Evolutionary conservation across 1,140 invertebrate genomes (phyloP).

Genomic region (Cydia strobilella): DNA sequence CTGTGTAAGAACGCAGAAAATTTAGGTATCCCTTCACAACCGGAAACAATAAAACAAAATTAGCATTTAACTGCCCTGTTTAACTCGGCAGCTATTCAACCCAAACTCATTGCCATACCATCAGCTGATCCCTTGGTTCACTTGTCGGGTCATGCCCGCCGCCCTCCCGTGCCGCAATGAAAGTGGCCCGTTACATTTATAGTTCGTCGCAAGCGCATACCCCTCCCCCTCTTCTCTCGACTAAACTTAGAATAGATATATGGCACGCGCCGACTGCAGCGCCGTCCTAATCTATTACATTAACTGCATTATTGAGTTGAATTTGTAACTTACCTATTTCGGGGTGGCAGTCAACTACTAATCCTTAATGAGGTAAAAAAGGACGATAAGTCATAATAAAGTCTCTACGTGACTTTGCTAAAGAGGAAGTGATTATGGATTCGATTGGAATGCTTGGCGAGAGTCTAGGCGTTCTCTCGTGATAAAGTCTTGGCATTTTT

Average conservation of each 20-base stretch:
- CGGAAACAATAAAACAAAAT: too few relatives aligned
- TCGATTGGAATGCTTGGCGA: neutral
- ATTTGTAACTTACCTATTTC: conserved; percentile 28
- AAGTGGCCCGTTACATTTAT: conserved; percentile 63
- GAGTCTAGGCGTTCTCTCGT: neutral
- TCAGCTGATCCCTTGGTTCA: conserved; percentile 6
- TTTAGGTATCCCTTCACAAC: too few relatives aligned
- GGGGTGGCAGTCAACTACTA: neutral
- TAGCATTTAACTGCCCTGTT: too few relatives aligned
- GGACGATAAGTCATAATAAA: neutral
- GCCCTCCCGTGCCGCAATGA: conserved; percentile 39
- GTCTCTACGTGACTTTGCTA: conserved; percentile 4
- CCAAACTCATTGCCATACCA: neutral
- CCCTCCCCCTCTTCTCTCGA: conserved; percentile 34
- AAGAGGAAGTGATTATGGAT: neutral
- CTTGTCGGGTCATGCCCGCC: conserved; percentile 14
- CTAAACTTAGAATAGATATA: conserved; percentile 45
- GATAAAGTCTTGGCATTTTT: neutral
- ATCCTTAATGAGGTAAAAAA: conserved; percentile 16
- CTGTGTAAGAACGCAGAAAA: too few relatives aligned
- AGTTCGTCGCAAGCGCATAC: conserved; percentile 45
- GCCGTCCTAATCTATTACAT: conserved; percentile 43
- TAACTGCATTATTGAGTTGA: conserved; percentile 45
- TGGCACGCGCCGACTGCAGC: conserved; percentile 35
- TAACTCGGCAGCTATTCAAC: neutral